A percentile compares a stretch with the other conserved stretches of the same genome.
Conservation (phyloP, 2,888 invertebrate species). For the Saturnia japonica region DNA sequence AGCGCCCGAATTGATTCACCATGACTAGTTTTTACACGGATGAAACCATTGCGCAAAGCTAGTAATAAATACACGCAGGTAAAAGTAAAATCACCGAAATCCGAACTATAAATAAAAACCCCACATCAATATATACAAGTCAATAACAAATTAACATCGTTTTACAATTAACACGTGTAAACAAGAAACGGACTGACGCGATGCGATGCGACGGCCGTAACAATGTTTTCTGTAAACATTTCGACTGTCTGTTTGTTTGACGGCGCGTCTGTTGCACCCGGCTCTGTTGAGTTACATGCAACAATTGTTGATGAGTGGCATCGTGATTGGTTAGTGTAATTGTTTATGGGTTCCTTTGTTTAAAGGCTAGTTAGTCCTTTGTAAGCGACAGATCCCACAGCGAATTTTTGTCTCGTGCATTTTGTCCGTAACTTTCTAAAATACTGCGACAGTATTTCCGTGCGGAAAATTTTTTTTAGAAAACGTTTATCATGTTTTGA, state of each 20-base stretch:
- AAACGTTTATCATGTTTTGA: too few species aligned
- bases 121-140: constrained; percentile 35
- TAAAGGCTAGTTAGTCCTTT: background rate
- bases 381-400: background rate
- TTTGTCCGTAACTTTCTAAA: too few species aligned
- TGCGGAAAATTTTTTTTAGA: too few species aligned
- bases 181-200: constrained; percentile 23
- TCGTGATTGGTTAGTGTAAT: background rate
- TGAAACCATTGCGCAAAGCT: too few species aligned
- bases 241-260: constrained; percentile 43
- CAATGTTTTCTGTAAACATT: constrained; percentile 45
- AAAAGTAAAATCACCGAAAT: background rate
- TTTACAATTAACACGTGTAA: constrained; percentile 40
- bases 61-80: too few species aligned
- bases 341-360: background rate
- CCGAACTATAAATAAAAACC: constrained; percentile 16
- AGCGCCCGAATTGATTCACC: too few species aligned
- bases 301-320: background rate
- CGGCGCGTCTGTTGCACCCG: constrained; percentile 37
- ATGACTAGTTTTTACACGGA: too few species aligned
- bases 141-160: constrained; percentile 42
- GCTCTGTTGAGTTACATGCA: constrained; percentile 25
- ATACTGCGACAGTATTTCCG: too few species aligned
- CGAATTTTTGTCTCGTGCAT: background rate
- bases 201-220: constrained; percentile 26